Evolutionary conservation across 2,797 vertebrate species (phyloP).

Genomic region (Rostrhamus sociabilis): DNA sequence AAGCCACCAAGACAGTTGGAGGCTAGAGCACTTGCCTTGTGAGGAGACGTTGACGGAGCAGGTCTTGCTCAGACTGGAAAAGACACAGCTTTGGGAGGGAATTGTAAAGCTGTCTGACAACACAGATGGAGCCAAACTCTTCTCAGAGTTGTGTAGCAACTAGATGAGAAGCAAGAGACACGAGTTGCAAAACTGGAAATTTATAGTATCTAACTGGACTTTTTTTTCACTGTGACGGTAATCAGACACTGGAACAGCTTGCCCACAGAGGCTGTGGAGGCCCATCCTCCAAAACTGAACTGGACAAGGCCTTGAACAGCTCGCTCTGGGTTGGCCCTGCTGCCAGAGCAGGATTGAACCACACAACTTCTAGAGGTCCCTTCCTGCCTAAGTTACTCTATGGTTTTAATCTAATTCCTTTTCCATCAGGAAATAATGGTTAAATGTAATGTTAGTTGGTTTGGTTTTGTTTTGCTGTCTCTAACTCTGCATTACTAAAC

Average conservation of each 20-base stretch:
- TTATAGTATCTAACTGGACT: not conserved
- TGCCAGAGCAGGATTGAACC: not conserved
- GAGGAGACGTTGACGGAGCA: not conserved
- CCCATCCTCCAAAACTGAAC: not conserved
- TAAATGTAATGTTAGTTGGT: not conserved
- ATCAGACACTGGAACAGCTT: not conserved
- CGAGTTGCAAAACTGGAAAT: not conserved
- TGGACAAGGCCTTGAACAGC: not conserved
- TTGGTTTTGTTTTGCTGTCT: not conserved
- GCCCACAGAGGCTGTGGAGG: not conserved
- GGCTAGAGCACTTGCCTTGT: not conserved
- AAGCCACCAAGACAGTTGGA: not conserved
- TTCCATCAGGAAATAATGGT: not conserved
- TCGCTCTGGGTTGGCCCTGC: not conserved
- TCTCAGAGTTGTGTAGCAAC: not conserved
- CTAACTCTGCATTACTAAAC: not conserved
- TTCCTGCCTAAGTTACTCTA: not conserved
- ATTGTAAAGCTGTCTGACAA: not conserved
- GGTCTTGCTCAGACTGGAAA: not conserved
- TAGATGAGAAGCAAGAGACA: not conserved
- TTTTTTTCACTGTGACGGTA: not conserved
- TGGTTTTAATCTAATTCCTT: not conserved
- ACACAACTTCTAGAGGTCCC: not conserved
- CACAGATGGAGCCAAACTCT: not conserved
- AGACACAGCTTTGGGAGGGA: not conserved